Evolutionary conservation across 2,113 vertebrate species (phyloP).

Genomic region (Ardeotis arabs): DNA sequence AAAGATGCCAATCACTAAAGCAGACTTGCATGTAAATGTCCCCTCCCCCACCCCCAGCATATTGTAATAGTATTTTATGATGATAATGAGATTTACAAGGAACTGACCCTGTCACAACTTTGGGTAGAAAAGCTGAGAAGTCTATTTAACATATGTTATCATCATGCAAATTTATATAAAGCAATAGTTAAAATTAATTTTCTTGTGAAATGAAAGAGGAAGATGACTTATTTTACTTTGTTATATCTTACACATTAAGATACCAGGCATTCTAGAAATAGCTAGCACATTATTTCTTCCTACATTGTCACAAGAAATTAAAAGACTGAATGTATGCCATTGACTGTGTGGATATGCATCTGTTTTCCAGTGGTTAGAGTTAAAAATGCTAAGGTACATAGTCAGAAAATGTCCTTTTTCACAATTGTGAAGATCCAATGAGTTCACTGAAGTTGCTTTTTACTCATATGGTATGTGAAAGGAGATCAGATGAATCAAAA

Average conservation of each 20-base stretch:
- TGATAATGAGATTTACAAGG: neutral
- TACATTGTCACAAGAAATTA: neutral
- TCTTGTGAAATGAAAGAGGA: neutral
- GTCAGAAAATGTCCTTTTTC: neutral
- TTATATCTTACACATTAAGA: neutral
- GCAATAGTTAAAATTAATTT: slow-evolving; percentile 13
- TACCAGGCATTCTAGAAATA: neutral
- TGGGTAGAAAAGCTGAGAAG: neutral
- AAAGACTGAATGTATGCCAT: neutral
- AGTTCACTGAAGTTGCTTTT: neutral
- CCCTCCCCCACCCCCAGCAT: neutral
- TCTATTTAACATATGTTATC: neutral
- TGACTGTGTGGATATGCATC: neutral
- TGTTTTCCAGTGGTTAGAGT: neutral
- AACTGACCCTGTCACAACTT: neutral
- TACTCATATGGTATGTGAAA: neutral
- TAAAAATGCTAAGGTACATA: neutral
- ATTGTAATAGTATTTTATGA: neutral
- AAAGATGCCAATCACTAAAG: slow-evolving; percentile 6
- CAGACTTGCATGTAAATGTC: neutral
- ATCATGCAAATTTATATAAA: neutral
- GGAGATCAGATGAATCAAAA: neutral
- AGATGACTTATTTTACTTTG: neutral
- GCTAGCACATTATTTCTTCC: neutral
- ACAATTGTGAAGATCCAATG: neutral